These are phyloP conservation scores for Myotis findleyi DNA, from an alignment of 2,797 vertebrate genomes.

Conservation along the genomic window DNA sequence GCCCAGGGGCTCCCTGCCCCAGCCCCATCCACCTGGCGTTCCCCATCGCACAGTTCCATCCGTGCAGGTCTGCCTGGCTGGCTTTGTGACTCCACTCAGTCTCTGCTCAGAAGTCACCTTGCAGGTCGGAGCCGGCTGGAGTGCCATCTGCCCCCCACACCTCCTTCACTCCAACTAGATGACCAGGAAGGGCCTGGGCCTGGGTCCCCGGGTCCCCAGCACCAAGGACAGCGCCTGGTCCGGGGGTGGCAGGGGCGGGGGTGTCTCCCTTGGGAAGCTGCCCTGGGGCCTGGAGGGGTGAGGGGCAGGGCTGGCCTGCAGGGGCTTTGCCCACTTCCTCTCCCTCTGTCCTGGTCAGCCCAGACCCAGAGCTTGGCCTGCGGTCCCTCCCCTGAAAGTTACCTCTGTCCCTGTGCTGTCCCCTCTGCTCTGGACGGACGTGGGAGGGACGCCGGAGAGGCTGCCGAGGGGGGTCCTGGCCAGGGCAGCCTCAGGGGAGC, in stretches of 20 bases:
- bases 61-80: neutral
- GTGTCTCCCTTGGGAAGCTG: neutral
- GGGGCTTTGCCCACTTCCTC: neutral
- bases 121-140: neutral
- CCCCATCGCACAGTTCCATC: neutral
- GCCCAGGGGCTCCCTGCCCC: neutral
- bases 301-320: conserved; percentile 7
- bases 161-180: rapidly evolving
- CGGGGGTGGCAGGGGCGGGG: too few relatives aligned
- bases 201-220: neutral
- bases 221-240: neutral
- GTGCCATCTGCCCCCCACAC: neutral
- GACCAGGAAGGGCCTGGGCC: neutral
- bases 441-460: neutral
- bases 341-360: neutral
- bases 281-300: neutral
- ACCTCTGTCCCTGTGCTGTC: neutral
- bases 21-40: rapidly evolving
- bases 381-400: neutral
- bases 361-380: neutral
- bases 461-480: neutral
- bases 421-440: rapidly evolving
- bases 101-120: neutral
- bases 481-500: neutral
- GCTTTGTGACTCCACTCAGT: neutral